These are phyloP conservation scores for Elephantulus edwardii DNA, from an alignment of 2,113 vertebrate species.

Conservation along the genomic window DNA sequence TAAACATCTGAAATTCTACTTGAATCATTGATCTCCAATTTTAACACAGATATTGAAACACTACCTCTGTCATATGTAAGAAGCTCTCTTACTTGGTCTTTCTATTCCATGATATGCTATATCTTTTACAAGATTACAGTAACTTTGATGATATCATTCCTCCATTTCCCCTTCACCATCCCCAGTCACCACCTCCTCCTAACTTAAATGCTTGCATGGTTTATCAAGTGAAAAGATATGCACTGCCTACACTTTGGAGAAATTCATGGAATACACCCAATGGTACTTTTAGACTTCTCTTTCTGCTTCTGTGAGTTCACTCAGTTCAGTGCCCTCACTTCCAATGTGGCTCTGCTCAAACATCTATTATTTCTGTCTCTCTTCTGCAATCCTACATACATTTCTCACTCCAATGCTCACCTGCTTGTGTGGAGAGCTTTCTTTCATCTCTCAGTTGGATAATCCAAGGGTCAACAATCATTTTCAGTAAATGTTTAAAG, in stretches of 20 bases:
- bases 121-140: background rate
- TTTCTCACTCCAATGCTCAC: background rate
- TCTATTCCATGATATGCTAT: background rate
- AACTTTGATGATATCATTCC: background rate
- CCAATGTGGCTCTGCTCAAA: background rate
- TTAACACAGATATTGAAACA: background rate
- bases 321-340: background rate
- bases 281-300: background rate
- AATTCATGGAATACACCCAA: background rate
- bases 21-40: background rate
- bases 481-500: background rate
- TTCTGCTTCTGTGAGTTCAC: background rate
- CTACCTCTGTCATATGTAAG: background rate
- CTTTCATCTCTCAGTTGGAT: background rate
- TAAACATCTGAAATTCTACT: background rate
- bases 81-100: background rate
- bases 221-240: no score
- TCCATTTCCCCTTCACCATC: background rate
- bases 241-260: no score
- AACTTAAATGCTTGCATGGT: no score
- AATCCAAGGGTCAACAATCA: background rate
- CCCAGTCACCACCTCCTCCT: no score
- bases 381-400: background rate
- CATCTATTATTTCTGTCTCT: background rate
- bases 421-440: background rate